Percentiles rank a stretch among this genome's conserved stretches.
phyloP scores from a whole-genome alignment of 2,888 invertebrate species.

The Drosophila crucigera region DNA sequence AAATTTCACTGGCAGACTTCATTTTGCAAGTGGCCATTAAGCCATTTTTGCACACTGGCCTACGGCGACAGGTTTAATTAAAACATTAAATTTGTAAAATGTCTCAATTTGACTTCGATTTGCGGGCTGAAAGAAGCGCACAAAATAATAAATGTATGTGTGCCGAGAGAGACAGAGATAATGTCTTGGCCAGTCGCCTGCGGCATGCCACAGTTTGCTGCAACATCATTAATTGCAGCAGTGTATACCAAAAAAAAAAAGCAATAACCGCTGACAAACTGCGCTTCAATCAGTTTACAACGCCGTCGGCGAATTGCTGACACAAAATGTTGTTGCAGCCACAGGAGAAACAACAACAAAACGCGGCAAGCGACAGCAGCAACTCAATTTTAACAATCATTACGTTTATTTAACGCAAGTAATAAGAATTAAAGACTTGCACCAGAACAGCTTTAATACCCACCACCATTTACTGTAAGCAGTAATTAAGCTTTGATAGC shows the following conservation, averaged over 20 bases:
- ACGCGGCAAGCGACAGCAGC: slow-evolving; percentile 29
- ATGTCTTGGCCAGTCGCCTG: slow-evolving; percentile 48
- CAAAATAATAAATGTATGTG: background rate
- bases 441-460: slow-evolving; percentile 24
- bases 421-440: slow-evolving; percentile 61
- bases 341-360: slow-evolving; percentile 25
- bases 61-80: slow-evolving; percentile 51
- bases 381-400: slow-evolving; percentile 74
- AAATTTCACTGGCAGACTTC: slow-evolving; percentile 41
- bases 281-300: slow-evolving; percentile 51
- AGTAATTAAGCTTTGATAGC: slow-evolving; percentile 66
- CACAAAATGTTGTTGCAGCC: slow-evolving; percentile 50
- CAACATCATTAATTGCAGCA: slow-evolving; percentile 61
- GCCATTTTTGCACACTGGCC: slow-evolving; percentile 21
- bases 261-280: slow-evolving; percentile 33
- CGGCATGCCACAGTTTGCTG: slow-evolving; percentile 31
- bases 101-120: slow-evolving; percentile 35
- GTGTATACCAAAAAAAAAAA: background rate
- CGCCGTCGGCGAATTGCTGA: slow-evolving; percentile 48
- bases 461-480: slow-evolving; percentile 40
- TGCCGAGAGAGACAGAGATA: slow-evolving; percentile 14
- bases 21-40: slow-evolving; percentile 29
- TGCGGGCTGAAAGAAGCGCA: slow-evolving; percentile 3
- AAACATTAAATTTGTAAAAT: slow-evolving; percentile 60
- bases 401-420: slow-evolving; percentile 64